These are phyloP conservation scores for Coelinius sp. DNA, from an alignment of 2,888 invertebrate genomes.

Conservation along the genomic window DNA sequence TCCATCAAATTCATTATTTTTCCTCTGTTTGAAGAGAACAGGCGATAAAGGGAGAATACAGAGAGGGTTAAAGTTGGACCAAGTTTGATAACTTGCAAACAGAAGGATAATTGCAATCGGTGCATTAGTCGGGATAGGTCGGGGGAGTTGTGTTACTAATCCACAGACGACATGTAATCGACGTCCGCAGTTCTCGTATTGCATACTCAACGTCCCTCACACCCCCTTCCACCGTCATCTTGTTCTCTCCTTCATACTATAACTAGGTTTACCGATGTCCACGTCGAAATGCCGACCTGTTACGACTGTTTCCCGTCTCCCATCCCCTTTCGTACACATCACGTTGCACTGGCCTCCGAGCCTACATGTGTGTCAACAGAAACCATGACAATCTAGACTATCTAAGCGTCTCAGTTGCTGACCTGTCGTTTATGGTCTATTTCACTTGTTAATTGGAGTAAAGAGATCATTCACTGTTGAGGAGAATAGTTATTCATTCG, in stretches of 20 bases:
- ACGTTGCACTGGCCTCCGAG: not conserved
- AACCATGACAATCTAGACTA: not conserved
- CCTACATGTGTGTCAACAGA: conserved; percentile 12
- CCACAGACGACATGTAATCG: conserved; percentile 24
- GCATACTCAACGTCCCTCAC: conserved; percentile 4
- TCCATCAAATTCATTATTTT: no score
- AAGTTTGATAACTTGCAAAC: conserved; percentile 27
- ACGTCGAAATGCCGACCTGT: conserved; percentile 9
- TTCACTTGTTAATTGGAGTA: conserved; percentile 16
- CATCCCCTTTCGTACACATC: not conserved
- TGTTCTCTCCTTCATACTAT: conserved; percentile 5
- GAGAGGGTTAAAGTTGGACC: not conserved
- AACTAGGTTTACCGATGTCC: conserved; percentile 9
- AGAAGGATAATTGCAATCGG: conserved; percentile 32
- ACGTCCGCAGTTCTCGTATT: conserved; percentile 4
- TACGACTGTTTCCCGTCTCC: not conserved
- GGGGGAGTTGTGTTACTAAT: conserved; percentile 19
- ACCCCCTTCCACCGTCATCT: not conserved
- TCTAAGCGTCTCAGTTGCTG: not conserved
- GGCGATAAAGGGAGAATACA: not conserved
- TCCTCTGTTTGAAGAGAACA: no score
- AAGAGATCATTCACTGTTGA: not conserved
- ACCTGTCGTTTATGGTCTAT: not conserved
- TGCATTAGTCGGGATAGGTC: conserved; percentile 3
- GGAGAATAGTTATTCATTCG: not conserved